phyloP scores from a whole-genome alignment of 2,888 invertebrate genomes.

The Mantis religiosa region DNA sequence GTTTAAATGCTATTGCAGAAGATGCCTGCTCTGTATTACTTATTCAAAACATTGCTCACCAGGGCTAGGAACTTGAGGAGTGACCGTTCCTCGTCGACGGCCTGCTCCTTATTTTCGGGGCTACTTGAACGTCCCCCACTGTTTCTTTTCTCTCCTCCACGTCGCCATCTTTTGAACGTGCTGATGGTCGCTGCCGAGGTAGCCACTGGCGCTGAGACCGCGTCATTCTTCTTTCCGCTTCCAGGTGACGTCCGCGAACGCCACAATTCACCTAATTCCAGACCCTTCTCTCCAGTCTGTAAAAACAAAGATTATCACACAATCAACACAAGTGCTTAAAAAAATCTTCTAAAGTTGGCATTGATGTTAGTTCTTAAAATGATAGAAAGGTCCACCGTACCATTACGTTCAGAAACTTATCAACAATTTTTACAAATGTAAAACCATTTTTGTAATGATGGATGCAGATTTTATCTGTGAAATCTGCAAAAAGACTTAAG shows the following conservation, averaged over 20 bases:
- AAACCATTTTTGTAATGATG: too few relatives aligned
- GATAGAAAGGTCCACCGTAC: too few relatives aligned
- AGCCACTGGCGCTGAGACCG: neutral
- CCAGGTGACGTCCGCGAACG: constrained; percentile 34
- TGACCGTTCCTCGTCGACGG: constrained; percentile 46
- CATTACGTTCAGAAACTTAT: too few relatives aligned
- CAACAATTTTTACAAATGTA: too few relatives aligned
- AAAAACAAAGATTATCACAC: constrained; percentile 27
- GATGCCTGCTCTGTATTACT: neutral
- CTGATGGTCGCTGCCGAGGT: constrained; percentile 29
- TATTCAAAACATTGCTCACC: constrained; percentile 55
- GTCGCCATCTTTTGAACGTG: constrained; percentile 42
- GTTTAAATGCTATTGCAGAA: too few relatives aligned
- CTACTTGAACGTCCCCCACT: neutral
- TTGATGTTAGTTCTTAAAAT: too few relatives aligned
- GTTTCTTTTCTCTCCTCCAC: constrained; percentile 10
- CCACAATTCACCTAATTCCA: constrained; percentile 44
- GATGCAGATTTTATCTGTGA: too few relatives aligned
- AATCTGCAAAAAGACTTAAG: too few relatives aligned
- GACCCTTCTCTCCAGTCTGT: constrained; percentile 44
- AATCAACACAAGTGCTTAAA: too few relatives aligned
- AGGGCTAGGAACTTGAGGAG: constrained; percentile 72
- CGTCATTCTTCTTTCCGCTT: neutral
- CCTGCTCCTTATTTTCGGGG: neutral
- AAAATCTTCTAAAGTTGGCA: too few relatives aligned